Evolutionary conservation across 2,797 vertebrate genomes (phyloP).

Genomic region (Amniataba percoides): DNA sequence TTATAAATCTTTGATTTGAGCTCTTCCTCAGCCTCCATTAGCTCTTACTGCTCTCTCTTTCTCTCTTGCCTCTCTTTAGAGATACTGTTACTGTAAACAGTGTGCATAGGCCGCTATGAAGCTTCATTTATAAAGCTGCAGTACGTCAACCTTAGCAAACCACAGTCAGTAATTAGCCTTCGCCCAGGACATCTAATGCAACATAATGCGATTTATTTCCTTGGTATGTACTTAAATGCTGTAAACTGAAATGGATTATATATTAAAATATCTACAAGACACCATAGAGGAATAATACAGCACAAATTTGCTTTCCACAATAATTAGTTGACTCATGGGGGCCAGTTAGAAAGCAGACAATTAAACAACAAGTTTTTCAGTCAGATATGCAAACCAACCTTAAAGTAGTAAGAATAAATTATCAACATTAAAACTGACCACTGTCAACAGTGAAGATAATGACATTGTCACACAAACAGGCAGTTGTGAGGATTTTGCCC

Average conservation of each 20-base stretch:
- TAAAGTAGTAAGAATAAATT: background rate
- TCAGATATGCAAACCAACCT: background rate
- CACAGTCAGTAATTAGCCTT: background rate
- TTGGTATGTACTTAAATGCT: background rate
- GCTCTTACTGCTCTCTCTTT: background rate
- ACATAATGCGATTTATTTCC: background rate
- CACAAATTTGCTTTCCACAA: background rate
- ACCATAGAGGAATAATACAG: background rate
- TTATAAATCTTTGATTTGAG: background rate
- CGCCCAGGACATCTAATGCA: background rate
- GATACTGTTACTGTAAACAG: background rate
- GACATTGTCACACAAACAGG: background rate
- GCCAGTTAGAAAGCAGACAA: conserved; percentile 15
- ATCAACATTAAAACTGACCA: background rate
- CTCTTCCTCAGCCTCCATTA: background rate
- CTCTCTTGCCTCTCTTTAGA: background rate
- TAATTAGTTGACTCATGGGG: background rate
- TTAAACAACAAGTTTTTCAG: no score
- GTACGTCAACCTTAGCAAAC: background rate
- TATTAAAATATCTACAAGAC: background rate
- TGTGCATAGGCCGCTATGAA: background rate
- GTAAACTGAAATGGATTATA: background rate
- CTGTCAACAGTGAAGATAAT: background rate
- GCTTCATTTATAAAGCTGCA: background rate
- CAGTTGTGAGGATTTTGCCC: background rate